These are phyloP conservation scores for Cynocephalus volans DNA, from an alignment of 2,113 vertebrate species.

Conservation along the genomic window DNA sequence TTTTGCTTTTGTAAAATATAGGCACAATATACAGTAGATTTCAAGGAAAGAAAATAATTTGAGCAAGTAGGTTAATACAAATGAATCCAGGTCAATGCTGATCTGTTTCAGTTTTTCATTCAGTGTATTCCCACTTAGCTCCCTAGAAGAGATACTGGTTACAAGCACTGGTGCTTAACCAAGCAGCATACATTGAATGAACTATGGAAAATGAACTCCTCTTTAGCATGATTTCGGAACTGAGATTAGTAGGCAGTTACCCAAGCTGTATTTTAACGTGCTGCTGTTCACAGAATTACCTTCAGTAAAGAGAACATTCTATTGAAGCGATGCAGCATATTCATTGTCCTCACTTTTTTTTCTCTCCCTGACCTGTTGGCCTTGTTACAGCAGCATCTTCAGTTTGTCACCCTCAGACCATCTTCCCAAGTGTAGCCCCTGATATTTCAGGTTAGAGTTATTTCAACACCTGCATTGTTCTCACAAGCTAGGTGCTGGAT, in stretches of 20 bases:
- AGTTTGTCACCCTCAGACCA: neutral
- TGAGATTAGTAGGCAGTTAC: neutral
- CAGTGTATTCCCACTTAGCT: neutral
- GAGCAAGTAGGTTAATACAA: neutral
- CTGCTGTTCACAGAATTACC: neutral
- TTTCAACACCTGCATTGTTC: neutral
- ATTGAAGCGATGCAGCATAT: neutral
- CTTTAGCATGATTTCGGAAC: neutral
- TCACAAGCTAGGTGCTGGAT: neutral
- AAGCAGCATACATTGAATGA: neutral
- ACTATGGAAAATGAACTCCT: neutral
- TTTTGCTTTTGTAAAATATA: conserved; percentile 2
- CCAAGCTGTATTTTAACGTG: neutral
- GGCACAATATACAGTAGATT: no score
- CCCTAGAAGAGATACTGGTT: neutral
- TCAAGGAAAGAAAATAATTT: neutral
- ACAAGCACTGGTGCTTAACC: neutral
- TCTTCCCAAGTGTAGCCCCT: neutral
- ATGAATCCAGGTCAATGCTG: neutral
- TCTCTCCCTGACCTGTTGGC: conserved; percentile 60
- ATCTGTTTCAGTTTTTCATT: neutral
- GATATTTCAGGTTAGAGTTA: conserved; percentile 46
- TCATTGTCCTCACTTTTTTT: neutral
- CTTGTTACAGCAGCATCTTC: conserved; percentile 5
- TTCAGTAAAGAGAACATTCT: neutral